phyloP scores from a whole-genome alignment of 2,797 vertebrate species.

The Sebastes nivosus region DNA sequence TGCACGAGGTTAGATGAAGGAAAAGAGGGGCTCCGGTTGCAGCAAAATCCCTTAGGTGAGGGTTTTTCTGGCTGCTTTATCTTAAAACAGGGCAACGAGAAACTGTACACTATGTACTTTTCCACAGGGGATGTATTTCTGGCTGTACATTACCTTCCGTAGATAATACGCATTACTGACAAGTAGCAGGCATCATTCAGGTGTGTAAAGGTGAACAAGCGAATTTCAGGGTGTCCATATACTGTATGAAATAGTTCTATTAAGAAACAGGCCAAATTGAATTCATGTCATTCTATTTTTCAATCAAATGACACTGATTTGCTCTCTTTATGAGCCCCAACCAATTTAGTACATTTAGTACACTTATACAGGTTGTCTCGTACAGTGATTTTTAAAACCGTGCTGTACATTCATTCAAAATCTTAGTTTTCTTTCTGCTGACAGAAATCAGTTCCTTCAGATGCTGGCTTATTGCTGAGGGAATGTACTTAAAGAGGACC shows the following conservation, averaged over 20 bases:
- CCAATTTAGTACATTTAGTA: neutral
- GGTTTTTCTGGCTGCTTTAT: conserved; percentile 40
- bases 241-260: neutral
- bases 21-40: conserved; percentile 64
- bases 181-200: conserved; percentile 1
- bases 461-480: neutral
- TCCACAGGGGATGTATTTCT: neutral
- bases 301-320: conserved; percentile 15
- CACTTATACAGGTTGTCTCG: neutral
- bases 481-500: neutral
- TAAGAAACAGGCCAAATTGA: neutral
- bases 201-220: conserved; percentile 1
- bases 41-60: conserved; percentile 68
- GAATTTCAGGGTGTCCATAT: neutral
- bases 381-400: neutral
- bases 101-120: conserved; percentile 26
- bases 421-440: neutral
- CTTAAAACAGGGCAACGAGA: conserved; percentile 25
- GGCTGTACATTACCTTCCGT: neutral
- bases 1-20: conserved; percentile 59
- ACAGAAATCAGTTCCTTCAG: neutral
- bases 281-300: neutral
- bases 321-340: neutral
- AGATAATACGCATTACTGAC: neutral
- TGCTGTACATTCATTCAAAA: neutral